Evolutionary conservation across 2,113 vertebrate species (phyloP).

Genomic region (Speoplatyrhinus poulsoni): DNA sequence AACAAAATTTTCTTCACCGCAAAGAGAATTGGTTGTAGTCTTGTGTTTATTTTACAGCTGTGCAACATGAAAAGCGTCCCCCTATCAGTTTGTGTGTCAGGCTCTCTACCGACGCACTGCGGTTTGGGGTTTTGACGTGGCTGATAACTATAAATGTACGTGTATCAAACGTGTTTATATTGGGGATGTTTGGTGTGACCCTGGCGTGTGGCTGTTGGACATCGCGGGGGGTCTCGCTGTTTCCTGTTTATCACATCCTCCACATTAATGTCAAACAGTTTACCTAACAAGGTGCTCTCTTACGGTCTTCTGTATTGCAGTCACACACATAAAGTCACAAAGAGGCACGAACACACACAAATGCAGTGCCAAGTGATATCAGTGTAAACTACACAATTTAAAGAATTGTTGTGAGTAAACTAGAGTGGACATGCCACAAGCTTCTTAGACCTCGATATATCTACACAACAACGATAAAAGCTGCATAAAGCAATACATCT

Average conservation of each 20-base stretch:
- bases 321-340: slow-evolving; percentile 1
- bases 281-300: slow-evolving; percentile 72
- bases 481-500: neutral
- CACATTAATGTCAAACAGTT: slow-evolving; percentile 74
- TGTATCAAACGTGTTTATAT: slow-evolving; percentile 66
- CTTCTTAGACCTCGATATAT: too few species aligned
- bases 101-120: slow-evolving; percentile 19
- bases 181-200: slow-evolving; percentile 65
- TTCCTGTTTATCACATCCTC: slow-evolving; percentile 77
- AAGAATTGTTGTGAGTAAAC: neutral
- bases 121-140: slow-evolving; percentile 60
- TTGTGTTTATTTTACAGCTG: neutral
- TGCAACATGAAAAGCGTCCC: neutral
- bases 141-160: slow-evolving; percentile 65
- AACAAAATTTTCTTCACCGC: too few species aligned
- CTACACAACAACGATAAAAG: neutral
- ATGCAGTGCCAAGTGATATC: neutral
- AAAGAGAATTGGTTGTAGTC: too few species aligned
- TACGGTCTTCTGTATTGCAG: slow-evolving; percentile 41
- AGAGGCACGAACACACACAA: slow-evolving; percentile 4
- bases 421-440: neutral
- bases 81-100: slow-evolving; percentile 1
- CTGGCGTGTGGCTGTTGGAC: slow-evolving; percentile 66
- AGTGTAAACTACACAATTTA: slow-evolving; percentile 4
- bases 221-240: slow-evolving; percentile 54